Conservation (phyloP, 1,140 invertebrate species). For the Pantala flavescens region DNA sequence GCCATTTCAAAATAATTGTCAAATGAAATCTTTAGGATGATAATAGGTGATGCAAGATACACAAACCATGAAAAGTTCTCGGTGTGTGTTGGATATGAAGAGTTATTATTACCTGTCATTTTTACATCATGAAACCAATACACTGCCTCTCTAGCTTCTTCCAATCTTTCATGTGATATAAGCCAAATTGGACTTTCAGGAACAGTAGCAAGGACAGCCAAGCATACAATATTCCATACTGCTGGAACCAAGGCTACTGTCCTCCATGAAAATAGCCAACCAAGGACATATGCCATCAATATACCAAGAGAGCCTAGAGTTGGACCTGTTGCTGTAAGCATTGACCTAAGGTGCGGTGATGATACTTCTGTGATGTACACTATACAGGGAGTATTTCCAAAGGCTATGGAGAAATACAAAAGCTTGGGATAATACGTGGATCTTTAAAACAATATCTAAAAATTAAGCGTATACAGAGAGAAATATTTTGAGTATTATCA, state of each 20-base stretch:
- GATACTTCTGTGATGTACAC: not conserved
- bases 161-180: not conserved
- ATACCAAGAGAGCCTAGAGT: not conserved
- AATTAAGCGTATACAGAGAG: too few species aligned
- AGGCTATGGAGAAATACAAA: not conserved
- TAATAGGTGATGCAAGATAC: too few species aligned
- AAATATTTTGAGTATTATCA: too few species aligned
- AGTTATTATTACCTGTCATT: not conserved
- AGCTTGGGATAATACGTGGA: too few species aligned
- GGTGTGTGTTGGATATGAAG: too few species aligned
- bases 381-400: not conserved
- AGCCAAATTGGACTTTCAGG: slow-evolving; percentile 13
- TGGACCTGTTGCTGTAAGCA: not conserved
- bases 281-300: slow-evolving; percentile 4
- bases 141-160: not conserved
- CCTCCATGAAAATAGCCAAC: not conserved
- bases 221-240: not conserved
- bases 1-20: too few species aligned
- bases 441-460: too few species aligned
- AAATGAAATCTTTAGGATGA: too few species aligned
- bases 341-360: not conserved
- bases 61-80: too few species aligned
- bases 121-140: not conserved
- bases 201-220: not conserved
- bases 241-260: not conserved